Conservation (phyloP, 2,113 vertebrate genomes). For the Ahaetulla prasina region DNA sequence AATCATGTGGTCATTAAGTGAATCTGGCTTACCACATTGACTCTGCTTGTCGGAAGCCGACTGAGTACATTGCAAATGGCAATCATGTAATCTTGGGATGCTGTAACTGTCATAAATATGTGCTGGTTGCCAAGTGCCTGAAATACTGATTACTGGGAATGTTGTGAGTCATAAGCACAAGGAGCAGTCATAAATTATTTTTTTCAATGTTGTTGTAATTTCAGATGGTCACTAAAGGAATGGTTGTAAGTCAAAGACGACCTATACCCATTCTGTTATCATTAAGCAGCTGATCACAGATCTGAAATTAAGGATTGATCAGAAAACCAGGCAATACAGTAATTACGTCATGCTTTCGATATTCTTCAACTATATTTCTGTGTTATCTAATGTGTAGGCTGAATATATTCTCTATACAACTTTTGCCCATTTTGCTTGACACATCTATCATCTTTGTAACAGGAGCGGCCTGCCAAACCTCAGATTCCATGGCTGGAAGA, state of each 20-base stretch:
- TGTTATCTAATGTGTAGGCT: neutral
- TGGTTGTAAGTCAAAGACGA: too few species aligned
- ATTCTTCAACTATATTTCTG: neutral
- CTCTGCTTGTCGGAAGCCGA: neutral
- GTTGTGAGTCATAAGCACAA: neutral
- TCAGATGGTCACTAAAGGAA: too few species aligned
- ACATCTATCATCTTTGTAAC: neutral
- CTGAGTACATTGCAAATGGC: neutral
- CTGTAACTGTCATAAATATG: neutral
- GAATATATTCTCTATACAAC: neutral
- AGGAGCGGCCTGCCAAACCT: slow-evolving; percentile 68
- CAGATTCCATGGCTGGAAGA: slow-evolving; percentile 70
- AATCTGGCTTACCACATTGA: neutral
- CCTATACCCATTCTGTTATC: neutral
- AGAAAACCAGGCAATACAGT: neutral
- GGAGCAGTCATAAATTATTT: neutral
- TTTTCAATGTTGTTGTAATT: too few species aligned
- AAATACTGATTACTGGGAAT: neutral
- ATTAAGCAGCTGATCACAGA: neutral
- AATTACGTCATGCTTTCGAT: neutral
- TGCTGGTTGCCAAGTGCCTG: neutral
- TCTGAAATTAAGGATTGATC: neutral
- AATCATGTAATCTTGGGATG: neutral
- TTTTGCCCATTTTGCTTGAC: neutral
- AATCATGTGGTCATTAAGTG: neutral